Conservation (phyloP, 2,113 vertebrate species). For the Oophaga pumilio region DNA sequence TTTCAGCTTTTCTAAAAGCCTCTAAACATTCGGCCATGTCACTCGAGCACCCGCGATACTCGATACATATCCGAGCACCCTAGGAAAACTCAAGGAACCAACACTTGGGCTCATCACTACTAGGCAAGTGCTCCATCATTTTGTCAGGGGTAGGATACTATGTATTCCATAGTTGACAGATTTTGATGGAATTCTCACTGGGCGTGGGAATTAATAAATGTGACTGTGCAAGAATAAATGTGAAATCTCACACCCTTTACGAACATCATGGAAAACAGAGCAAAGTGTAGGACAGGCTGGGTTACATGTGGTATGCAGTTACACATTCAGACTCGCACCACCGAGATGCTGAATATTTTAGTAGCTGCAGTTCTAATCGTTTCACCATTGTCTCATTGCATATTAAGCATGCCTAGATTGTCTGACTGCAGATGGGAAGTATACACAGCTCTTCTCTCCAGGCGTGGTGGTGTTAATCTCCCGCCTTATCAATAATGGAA, state of each 20-base stretch:
- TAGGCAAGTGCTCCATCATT: not conserved
- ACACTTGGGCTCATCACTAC: not conserved
- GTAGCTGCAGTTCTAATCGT: not conserved
- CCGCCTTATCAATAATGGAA: too few species aligned
- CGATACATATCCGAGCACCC: too few species aligned
- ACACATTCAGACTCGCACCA: not conserved
- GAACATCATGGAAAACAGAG: too few species aligned
- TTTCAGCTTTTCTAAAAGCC: too few species aligned
- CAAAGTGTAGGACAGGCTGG: not conserved
- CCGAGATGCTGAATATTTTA: not conserved
- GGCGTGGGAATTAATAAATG: not conserved
- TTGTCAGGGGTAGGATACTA: not conserved
- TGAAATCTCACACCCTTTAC: too few species aligned
- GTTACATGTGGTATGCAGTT: not conserved
- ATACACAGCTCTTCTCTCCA: not conserved
- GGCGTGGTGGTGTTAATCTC: too few species aligned
- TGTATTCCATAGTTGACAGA: not conserved
- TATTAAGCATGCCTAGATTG: not conserved
- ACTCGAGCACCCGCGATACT: too few species aligned
- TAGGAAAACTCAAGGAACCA: too few species aligned
- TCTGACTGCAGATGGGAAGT: not conserved
- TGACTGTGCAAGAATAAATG: not conserved
- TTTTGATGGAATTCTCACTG: not conserved
- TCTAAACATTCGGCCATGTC: too few species aligned
- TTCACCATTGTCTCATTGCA: not conserved